Base-by-base conservation (phyloP, 2,797 vertebrate genomes). In the Percopsis omiscomaycus region DNA sequence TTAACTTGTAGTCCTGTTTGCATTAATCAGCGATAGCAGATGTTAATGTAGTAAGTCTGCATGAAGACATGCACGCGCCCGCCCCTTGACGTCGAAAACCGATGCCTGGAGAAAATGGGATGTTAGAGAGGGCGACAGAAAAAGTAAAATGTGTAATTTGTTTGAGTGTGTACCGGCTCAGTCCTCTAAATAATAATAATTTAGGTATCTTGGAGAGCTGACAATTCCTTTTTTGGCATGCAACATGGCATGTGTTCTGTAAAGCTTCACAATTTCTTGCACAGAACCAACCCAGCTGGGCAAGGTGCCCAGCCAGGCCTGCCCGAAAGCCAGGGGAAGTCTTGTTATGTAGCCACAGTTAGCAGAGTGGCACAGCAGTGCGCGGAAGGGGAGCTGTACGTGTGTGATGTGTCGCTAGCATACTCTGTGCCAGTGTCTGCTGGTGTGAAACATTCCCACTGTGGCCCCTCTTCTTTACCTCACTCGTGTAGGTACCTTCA, bases 351-450 rank as follows among this genome's bases (percentile, higher is more conserved):
- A 27, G 55, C 55, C 55, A 45, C 37, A 57, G 55, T 57, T 22
- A 15, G 3, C 37, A 44, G 55, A 57, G 55, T 22, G 42, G 55
- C 55, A 28, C 45, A 46, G 28, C 30, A 64, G 57, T 54, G 29
- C 37, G 16, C 66, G 47, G 52, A 54, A 54, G 44, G 45, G 14
- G 37, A 55, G 54, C 10, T 49, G 47, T 15, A 10, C 2, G 29
- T 60, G 60, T 59, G 60, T 59, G 45, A 58, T 55, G 27, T 69
- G 62, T 57, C 49, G 37, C 44, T 58, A 52, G 64, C 49, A 13
- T 47, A 44, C 56, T 46, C 55, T 11, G 13, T 57, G 52, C 15
- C 52, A 57, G 12, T 55, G 55, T 59, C 52, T 54, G 52, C 50
- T 32, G 8, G 2, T 42, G 30, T 61, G 58, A 56, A 54, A 58